Base-by-base conservation (phyloP, 1,140 invertebrate species). In the Neuroterus valhalla region DNA sequence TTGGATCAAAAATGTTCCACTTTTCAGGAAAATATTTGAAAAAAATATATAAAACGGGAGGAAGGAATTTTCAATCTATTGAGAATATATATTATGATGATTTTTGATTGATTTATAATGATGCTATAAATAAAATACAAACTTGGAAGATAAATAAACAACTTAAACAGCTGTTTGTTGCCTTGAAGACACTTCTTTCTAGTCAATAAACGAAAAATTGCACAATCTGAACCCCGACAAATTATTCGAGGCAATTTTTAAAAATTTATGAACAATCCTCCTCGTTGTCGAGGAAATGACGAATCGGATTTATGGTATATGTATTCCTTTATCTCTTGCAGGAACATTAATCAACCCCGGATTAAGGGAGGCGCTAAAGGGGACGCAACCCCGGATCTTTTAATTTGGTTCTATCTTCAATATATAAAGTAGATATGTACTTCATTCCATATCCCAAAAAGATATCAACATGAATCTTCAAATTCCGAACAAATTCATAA, bases 251-350 rank as follows among this genome's bases (percentile, higher is more conserved):
- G 21, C 5, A 26, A 62, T 62, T 62, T 62, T n/a, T 5, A 62
- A 62, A 3, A 26, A 55, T 55, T 55, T 6, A 62, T 31, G 12
- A 26, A n/a, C 11, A 62, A 62, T 31, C 23, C n/a, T 26, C 15
- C 48, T 52, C 23, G 8, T 52, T 31, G 19, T 62, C n/a, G 48
- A 10, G 3, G 31, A 62, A 62, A 31, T 62, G 21, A 62, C 55
- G 55, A 62, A 62, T 62, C 31, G 21, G 55, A 62, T 62, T 62
- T 62, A 62, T 62, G 55, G 55, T 5, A 26, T 62, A 62, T 62
- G 31, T 38, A 38, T 62, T 26, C 31, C 55, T 62, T 62, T 62
- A 31, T 62, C 55, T 62, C 21, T 15, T 26, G 23, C 10, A 62
- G 26, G 55, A 62, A 62, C 55, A 62, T 62, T 62, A 62, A 62